Base-by-base conservation (phyloP, 92 coral and sea anemone genomes). In the Zoanthus solanderi region DNA sequence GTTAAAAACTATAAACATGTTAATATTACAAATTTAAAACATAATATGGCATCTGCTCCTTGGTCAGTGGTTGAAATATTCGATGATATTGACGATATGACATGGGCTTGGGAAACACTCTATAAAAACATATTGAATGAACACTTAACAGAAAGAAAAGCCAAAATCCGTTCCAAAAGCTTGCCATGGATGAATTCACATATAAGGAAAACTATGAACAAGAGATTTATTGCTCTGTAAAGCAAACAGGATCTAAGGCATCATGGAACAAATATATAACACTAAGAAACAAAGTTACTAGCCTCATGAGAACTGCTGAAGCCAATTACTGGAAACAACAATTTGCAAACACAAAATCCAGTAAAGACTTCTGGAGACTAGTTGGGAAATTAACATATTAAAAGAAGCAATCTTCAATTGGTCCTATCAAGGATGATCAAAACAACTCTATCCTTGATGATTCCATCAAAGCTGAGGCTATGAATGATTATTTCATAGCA, bases 141-240 rank as follows among this genome's bases (percentile, higher is more conserved):
- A 32, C 91, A 83, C 68, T 29, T 90, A 0, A n/a, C 91, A 32
- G 87, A 93, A 78, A 88, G 92, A 60, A 93, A 81, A 54, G 95
- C 84, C 13, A 87, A 93, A 88, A 34, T 90, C 0, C 69, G 93
- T 10, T 75, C 90, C 32, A 54, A 90, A 28, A 78, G 56, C 16
- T 54, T 93, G 60, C 90, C 90, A 29, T 93, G 95, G 95, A 85
- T 92, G 87, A 73, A 92, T 58, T 61, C 91, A 8, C 73, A 78
- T 89, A 50, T 92, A 31, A 77, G 89, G 82, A 87, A 91, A 61
- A 75, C 46, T 34, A 75, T 75, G 90, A 87, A 87, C 44, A 83
- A 68, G 71, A 42, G 93, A 31, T 92, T 65, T 42, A 78, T 63
- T 44, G 30, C 48, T 7, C 89, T 8, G 91, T 88, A 72, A 78